Evolutionary conservation across 37 sponge, comb jelly and placozoan genomes (phyloP), one percentile per base, ranked within the genome.

Genomic region (Diacarnus erythraeanus): DNA sequence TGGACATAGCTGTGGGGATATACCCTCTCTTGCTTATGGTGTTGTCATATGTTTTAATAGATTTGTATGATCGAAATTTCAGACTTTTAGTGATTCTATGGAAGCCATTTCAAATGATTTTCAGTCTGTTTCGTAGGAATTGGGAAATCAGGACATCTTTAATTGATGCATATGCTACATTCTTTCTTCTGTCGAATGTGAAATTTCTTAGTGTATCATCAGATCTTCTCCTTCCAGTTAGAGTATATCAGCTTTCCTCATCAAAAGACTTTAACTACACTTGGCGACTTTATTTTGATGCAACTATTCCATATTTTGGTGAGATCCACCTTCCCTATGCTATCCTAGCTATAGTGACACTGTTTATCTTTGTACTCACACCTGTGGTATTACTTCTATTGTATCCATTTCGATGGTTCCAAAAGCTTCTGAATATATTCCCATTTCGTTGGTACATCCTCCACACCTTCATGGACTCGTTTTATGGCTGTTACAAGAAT

Each of bases 401-500:
- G 0, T 75, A 79, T 30, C 79, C 68, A 40, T 42, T 77, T 21
- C 9, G 12, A 31, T 60, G 25, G 10, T 77, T 23, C 36, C 79
- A 69, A 33, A 56, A 31, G 33, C 51, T 27, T 68, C 36, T 79
- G 17, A 68, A 68, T 51, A 15, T 40, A 1, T 35, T 26, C 35
- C 36, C 26, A 2, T 15, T 23, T 26, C 66, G 69, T 29, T 35
- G 69, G 37, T 69, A 51, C 2, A 9, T 47, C 12, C 51, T 47
- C 1, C 77, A 82, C 25, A 74, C 72, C 26, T 66, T 91, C 27
- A 35, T 91, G 33, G 83, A 82, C 38, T 64, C 67, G 0, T 91
- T 82, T 59, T 76, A 91, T 25, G 87, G 91, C 2, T 86, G 91
- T 71, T 91, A 86, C 70, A 78, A 85, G 38, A 76, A 91, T 78